These are phyloP conservation scores for Habroteleia sp. DNA, from an alignment of 2,888 invertebrate genomes.

Conservation along the genomic window DNA sequence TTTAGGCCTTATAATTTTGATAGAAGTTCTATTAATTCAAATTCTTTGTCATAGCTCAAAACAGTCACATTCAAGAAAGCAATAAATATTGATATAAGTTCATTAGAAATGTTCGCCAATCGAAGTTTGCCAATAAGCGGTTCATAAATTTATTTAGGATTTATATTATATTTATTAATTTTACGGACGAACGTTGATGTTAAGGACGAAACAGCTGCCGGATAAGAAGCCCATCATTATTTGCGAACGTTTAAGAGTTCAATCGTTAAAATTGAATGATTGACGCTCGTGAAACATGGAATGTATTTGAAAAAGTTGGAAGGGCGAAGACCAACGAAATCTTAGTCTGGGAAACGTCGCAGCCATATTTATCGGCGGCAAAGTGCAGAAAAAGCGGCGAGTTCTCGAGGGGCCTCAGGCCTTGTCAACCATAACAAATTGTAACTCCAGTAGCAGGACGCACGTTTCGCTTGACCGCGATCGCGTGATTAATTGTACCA, in stretches of 20 bases:
- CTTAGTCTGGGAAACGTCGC: constrained; percentile 28
- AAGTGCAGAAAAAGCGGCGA: constrained; percentile 55
- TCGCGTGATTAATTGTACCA: constrained; percentile 78
- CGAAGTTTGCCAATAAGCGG: too few species aligned
- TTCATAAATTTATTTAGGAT: too few species aligned
- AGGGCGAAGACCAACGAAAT: constrained; percentile 20
- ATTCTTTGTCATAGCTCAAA: too few species aligned
- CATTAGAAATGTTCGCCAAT: too few species aligned
- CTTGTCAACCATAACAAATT: constrained; percentile 80
- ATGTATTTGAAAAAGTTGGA: constrained; percentile 15
- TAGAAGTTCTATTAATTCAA: too few species aligned
- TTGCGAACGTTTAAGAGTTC: constrained; percentile 25
- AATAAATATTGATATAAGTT: too few species aligned
- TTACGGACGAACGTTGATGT: constrained; percentile 28
- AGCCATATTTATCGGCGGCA: constrained; percentile 55
- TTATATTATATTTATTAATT: too few species aligned
- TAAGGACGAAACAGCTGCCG: constrained; percentile 15
- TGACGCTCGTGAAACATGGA: constrained; percentile 37
- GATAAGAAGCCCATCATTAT: constrained; percentile 24
- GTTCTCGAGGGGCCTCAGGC: constrained; percentile 59
- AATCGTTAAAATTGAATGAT: constrained; percentile 52
- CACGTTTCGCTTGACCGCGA: constrained; percentile 70
- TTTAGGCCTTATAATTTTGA: too few species aligned
- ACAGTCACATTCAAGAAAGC: too few species aligned
- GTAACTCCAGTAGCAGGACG: constrained; percentile 74